Base-by-base conservation (phyloP, 1,140 invertebrate species). In the Platorchestia sp. region DNA sequence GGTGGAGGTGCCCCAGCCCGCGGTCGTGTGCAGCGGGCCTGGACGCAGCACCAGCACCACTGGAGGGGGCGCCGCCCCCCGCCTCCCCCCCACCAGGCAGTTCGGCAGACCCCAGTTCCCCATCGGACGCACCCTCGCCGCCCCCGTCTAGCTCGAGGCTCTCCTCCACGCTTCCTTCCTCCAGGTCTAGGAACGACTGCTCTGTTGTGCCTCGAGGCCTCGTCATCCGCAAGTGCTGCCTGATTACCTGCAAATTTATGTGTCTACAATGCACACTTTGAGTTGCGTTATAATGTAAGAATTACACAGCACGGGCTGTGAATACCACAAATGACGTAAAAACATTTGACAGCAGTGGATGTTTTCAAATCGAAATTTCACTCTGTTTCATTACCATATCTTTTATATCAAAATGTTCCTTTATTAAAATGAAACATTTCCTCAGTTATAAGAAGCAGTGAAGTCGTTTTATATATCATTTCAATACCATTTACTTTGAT, bases 221-320 rank as follows among this genome's bases (percentile, higher is more conserved):
- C 97, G 97, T 51, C 97, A 10, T 59, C 45, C 91, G 86, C 95
- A 95, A n/a, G 47, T 95, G 93, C 47, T 95, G 87, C 42, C 86
- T 51, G 89, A 95, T 90, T 41, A 45, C 59, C 95, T 95, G 41
- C 42, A 95, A 42, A 93, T 47, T 75, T 19, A 10, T 22, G 36
- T 19, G 36, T 75, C 36, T 75, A 75, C 10, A 75, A 3, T 22
- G 27, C 10, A 75, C 3, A 14, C 59, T 10, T 75, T 14, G 10
- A 75, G 59, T 75, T 14, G 1, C 27, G 1, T 75, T n/a, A n/a
- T 75, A 75, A 36, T 27, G 1, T 27, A 75, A 75, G 59, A 75
- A 75, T 51, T 10, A 51, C 19, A 10, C 19, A 51, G 47, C 19
- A 19, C 6, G 47, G 19, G 47, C 6, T 51, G 6, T 51, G 47